These are phyloP conservation scores for Pao palembangensis DNA, from an alignment of 2,113 vertebrate genomes.

Conservation along the genomic window DNA sequence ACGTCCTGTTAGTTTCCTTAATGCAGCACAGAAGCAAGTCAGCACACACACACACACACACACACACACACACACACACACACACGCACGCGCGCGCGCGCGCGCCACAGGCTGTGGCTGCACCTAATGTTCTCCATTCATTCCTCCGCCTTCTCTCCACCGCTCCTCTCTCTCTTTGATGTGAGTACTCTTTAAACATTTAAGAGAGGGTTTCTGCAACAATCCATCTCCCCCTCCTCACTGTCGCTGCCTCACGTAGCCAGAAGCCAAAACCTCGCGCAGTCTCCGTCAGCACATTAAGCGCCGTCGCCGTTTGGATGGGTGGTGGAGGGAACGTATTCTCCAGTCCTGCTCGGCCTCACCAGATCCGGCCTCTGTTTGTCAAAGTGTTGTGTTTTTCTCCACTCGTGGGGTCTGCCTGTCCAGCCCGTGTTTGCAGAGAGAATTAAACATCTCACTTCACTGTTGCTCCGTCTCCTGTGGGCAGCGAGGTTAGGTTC, in stretches of 20 bases:
- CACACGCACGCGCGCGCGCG: constrained; percentile 8
- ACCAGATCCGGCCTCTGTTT: not conserved
- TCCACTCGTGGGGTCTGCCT: not conserved
- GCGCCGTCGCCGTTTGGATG: constrained; percentile 10
- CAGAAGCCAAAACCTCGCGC: constrained; percentile 48
- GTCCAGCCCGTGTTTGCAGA: no score
- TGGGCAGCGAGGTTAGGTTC: no score
- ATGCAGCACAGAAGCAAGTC: constrained; percentile 17
- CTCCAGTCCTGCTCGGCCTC: not conserved
- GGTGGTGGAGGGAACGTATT: not conserved
- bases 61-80: not conserved
- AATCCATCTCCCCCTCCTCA: constrained; percentile 49
- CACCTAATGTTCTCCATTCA: constrained; percentile 61
- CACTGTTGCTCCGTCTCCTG: no score
- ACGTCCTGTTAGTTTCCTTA: constrained; percentile 17
- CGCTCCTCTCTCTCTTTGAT: constrained; percentile 20
- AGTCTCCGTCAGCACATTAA: constrained; percentile 59
- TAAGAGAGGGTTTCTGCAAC: constrained; percentile 68
- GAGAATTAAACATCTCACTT: no score
- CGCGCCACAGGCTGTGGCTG: constrained; percentile 35
- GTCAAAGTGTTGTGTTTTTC: not conserved
- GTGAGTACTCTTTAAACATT: constrained; percentile 73
- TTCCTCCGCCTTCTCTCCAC: constrained; percentile 20
- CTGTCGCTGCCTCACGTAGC: constrained; percentile 32
- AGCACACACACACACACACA: constrained; percentile 11